A percentile compares a stretch with the other conserved stretches of the same genome.
phyloP scores from a whole-genome alignment of 2,888 invertebrate genomes.

The Cylindroiulus punctatus region DNA sequence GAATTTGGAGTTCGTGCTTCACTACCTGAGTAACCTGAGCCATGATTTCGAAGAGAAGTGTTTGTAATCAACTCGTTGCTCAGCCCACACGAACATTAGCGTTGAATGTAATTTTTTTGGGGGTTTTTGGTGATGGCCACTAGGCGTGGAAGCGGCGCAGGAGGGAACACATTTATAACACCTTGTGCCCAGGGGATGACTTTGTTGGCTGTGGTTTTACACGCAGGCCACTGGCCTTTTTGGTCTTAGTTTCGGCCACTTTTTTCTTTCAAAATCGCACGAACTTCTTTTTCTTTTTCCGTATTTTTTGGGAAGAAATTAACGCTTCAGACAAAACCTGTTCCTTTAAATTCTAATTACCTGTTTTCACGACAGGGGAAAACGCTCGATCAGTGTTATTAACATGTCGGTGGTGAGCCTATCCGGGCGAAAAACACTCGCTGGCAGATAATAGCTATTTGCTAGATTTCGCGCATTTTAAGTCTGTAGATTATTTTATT shows the following conservation, averaged over 20 bases:
- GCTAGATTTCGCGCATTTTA: neutral
- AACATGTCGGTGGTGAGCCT: neutral
- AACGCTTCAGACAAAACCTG: neutral
- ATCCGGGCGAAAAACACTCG: constrained; percentile 3
- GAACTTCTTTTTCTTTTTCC: neutral
- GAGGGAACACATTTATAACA: constrained; percentile 4
- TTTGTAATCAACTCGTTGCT: neutral
- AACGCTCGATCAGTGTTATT: constrained; percentile 31
- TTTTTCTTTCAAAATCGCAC: neutral
- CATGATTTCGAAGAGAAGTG: neutral
- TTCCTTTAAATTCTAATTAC: constrained; percentile 33
- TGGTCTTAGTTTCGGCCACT: neutral
- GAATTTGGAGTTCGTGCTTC: neutral
- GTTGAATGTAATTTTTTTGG: neutral
- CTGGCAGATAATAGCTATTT: constrained; percentile 36
- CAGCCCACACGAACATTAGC: neutral
- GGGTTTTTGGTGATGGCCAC: neutral
- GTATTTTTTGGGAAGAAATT: neutral
- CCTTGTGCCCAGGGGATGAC: constrained; percentile 31
- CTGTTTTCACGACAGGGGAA: neutral
- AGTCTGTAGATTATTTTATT: constrained; percentile 26
- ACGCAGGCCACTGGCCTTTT: constrained; percentile 45
- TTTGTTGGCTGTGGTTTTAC: neutral
- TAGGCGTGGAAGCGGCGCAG: constrained; percentile 1
- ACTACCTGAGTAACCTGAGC: neutral